Evolutionary conservation across 2,113 vertebrate species (phyloP).

Genomic region (Hipposideros armiger): DNA sequence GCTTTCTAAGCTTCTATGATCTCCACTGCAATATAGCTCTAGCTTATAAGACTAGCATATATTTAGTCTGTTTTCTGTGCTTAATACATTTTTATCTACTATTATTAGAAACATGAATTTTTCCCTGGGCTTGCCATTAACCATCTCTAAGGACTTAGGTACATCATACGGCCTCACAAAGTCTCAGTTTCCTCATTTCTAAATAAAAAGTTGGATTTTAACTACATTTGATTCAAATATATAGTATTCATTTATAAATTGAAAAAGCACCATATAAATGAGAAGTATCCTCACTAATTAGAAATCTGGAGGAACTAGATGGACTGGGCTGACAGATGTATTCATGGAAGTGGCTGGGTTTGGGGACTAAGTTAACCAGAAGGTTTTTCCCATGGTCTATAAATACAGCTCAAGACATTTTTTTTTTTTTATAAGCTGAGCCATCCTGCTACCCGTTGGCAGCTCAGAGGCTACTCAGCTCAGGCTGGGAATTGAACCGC

Average conservation of each 20-base stretch:
- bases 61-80: background rate
- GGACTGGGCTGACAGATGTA: background rate
- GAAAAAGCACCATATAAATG: background rate
- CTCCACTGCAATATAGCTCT: background rate
- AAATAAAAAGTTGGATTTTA: background rate
- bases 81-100: background rate
- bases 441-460: too few relatives aligned
- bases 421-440: too few relatives aligned
- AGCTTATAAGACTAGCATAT: background rate
- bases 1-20: background rate
- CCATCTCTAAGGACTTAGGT: background rate
- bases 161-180: background rate
- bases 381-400: background rate
- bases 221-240: background rate
- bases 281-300: background rate
- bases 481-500: too few relatives aligned
- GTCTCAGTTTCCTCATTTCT: background rate
- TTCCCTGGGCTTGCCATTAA: background rate
- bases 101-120: background rate
- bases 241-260: background rate
- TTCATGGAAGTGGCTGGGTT: background rate
- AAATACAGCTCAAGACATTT: background rate
- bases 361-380: background rate
- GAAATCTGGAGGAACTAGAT: background rate
- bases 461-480: too few relatives aligned